Conservation (phyloP, 2,797 vertebrate genomes). For the Gymnothorax reevesii region DNA sequence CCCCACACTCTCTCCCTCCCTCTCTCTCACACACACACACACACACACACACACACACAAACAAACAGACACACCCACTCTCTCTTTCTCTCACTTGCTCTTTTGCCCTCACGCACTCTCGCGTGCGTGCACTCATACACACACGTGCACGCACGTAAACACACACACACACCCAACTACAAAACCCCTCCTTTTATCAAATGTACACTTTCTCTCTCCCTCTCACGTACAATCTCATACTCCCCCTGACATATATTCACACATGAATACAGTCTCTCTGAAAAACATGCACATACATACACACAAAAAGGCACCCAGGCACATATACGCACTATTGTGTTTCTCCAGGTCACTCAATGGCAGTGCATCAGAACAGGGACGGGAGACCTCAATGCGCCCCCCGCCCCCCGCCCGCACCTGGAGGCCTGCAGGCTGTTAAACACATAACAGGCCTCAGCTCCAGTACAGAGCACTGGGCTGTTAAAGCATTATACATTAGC, state of each 20-base stretch:
- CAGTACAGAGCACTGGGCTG: conserved; percentile 57
- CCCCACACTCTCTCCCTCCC: too few species aligned
- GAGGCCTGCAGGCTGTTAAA: conserved; percentile 65
- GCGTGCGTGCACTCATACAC: conserved; percentile 16
- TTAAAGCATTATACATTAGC: conserved; percentile 61
- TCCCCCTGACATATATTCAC: background rate
- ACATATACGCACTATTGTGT: background rate
- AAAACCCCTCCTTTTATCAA: background rate
- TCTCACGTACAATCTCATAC: background rate
- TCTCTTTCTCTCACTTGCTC: background rate
- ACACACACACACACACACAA: background rate
- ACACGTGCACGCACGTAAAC: conserved; percentile 36
- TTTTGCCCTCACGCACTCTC: too few species aligned
- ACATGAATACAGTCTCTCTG: background rate
- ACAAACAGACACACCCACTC: background rate
- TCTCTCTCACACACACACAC: background rate
- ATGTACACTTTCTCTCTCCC: background rate
- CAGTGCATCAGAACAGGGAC: conserved; percentile 33
- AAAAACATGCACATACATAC: background rate
- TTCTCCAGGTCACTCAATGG: conserved; percentile 74
- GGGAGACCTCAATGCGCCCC: conserved; percentile 60
- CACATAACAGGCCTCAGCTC: conserved; percentile 71
- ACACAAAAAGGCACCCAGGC: background rate
- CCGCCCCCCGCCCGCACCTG: conserved; percentile 55
- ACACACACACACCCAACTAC: background rate